Base-by-base conservation (phyloP, 2,113 vertebrate genomes). In the Pampusana beccarii region DNA sequence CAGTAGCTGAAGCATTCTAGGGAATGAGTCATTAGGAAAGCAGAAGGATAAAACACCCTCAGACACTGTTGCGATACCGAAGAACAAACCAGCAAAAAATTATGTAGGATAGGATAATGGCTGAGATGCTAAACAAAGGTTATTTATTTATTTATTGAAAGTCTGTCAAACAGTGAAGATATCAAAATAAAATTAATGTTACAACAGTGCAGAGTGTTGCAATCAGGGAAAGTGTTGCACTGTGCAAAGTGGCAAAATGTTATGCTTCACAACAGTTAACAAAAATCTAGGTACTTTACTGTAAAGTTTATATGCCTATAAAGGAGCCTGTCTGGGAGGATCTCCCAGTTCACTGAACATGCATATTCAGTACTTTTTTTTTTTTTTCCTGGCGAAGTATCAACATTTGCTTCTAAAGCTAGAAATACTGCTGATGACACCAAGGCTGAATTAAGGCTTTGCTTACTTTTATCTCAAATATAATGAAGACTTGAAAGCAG, bases 381-480 rank as follows among this genome's bases (percentile, higher is more conserved):
- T 12, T 19, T 33, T 24, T 17, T 10, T 9, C 16, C 28, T 89
- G 34, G 60, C 21, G 84, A 77, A 40, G 29, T 48, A 81, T 80
- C 65, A 36, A 25, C 26, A 15, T 73, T 85, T 93, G 13, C 70
- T 90, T 91, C 53, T 93, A 79, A 38, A 67, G 57, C 60, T 61
- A 24, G 81, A 82, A 86, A 88, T 90, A 26, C 50, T 90, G 79
- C 62, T 86, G 82, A 73, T 12, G 4, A 28, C 44, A 62, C 46
- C 38, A 77, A 66, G n/a, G 56, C 85, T 92, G 82, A 86, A 58
- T 92, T 88, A 90, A 70, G 29, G 46, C 40, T 90, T 88, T 88
- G 50, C 64, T 91, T 82, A 36, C 93, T 95, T 95, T 93, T 90
- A 29, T 92, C 67, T 96, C 38, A 50, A 61, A 56, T 84, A 20